Evolutionary conservation across 2,113 vertebrate species (phyloP).

Genomic region (Manacus vitellinus): DNA sequence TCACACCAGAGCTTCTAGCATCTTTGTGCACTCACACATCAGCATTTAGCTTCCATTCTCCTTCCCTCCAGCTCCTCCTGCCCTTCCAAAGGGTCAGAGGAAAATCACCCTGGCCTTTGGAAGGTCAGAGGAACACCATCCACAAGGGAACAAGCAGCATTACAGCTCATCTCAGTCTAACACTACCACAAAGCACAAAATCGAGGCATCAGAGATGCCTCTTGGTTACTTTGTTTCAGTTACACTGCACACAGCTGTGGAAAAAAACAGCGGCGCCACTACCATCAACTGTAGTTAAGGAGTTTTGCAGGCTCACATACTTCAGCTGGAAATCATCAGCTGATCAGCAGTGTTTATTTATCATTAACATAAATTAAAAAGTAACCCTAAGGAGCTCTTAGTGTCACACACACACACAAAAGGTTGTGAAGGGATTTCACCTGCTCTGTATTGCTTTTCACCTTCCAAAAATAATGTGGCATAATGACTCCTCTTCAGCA

Average conservation of each 20-base stretch:
- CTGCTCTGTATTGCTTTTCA: not conserved
- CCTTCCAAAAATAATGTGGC: not conserved
- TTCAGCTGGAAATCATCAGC: not conserved
- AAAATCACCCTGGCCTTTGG: not conserved
- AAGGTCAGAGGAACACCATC: not conserved
- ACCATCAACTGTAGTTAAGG: accelerated
- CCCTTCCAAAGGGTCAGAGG: not conserved
- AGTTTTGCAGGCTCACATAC: not conserved
- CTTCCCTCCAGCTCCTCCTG: not conserved
- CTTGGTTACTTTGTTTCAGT: not conserved
- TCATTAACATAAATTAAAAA: not conserved
- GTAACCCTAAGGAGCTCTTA: not conserved
- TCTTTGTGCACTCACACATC: not conserved
- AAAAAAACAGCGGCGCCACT: not conserved
- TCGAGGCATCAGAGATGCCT: not conserved
- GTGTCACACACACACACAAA: not conserved
- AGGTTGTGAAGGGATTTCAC: not conserved
- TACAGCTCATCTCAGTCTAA: not conserved
- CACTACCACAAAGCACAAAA: not conserved
- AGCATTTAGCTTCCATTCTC: not conserved
- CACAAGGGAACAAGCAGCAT: not conserved
- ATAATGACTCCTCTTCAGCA: not conserved
- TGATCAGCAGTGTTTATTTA: not conserved
- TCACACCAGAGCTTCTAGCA: not conserved
- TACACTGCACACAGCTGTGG: not conserved